Base-by-base conservation (phyloP, 1,140 invertebrate species). In the Hycleus cichorii region DNA sequence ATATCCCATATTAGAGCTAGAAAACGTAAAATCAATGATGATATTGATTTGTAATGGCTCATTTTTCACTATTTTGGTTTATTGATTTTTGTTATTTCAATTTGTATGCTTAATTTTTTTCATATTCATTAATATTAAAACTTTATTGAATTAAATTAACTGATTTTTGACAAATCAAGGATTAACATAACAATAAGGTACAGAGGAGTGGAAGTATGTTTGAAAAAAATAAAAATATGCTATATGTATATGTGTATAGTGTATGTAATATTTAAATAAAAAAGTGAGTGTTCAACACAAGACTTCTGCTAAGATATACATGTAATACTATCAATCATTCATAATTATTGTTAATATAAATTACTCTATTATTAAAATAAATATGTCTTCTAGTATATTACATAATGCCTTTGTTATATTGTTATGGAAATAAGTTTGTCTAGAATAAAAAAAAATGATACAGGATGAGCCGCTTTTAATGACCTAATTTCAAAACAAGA, bases 341-440 rank as follows among this genome's bases (percentile, higher is more conserved):
- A 47, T 48, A 58, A 57, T 60, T 47, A 59, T 59, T 51, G 52
- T 64, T 61, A 64, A 64, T 62, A 64, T 64, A 64, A 64, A 62
- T 64, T 62, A 64, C 63, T 62, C 59, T 64, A 62, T 64, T 64
- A 61, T 59, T 64, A 64, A 64, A 64, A 62, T 64, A 64, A 64
- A 64, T 64, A 64, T 48, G 47, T 64, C 51, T 38, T 64, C 57
- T 58, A 52, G 39, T 52, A 49, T 53, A 46, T 58, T 58, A 58
- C 56, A 50, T 58, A 53, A 53, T 53, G 51, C 51, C 51, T 53
- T 53, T 53, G 42, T 38, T 46, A 53, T 53, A 53, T 53, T 53
- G 18, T 53, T 45, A 27, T 53, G 51, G 51, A 53, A 53, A 53
- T 18, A 52, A 43, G 40, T 52, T 44, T 25, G n/a, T 52, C 18